Base-by-base conservation (phyloP, 2,888 invertebrate species). In the Unio delphinus region DNA sequence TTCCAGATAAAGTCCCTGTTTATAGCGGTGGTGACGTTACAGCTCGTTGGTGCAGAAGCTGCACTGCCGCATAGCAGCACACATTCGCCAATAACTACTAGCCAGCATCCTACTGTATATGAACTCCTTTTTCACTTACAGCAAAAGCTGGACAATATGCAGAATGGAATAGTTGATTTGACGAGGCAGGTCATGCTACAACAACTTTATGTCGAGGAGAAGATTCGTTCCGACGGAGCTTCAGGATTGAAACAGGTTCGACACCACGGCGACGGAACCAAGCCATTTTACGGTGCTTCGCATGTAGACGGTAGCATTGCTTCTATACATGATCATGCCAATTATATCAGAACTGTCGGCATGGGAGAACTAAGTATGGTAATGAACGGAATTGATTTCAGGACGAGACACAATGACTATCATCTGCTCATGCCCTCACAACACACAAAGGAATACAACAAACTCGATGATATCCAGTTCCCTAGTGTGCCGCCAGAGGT, bases 331-430 rank as follows among this genome's bases (percentile, higher is more conserved):
- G 83, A 84, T 56, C 84, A 84, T 63, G 71, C 78, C 30, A 83
- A 82, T 69, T 72, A 80, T 66, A 65, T 63, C 28, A 73, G 76
- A 55, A 80, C 79, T 23, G 64, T 80, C 34, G 83, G 81, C 28
- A 75, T 84, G 78, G 83, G 84, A 3, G 84, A 85, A 69, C 57
- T 84, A 56, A 75, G 78, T 57, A 79, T 79, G 11, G 83, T 85
- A 11, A 64, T 85, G 26, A 85, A 85, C 64, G 85, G 85, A 17
- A 81, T 85, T 1, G 84, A 85, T 65, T 85, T 85, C 73, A 69
- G 82, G 23, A 85, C 85, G 6, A 68, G 84, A 30, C 85, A 85
- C 70, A 85, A 85, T 67, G 85, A 85, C 68, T 84, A 80, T 72
- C 59, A 75, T 62, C 72, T 83, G 61, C 65, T 69, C 45, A 81